Evolutionary conservation across 2,888 invertebrate species (phyloP).

Genomic region (Troides oblongomaculatus): DNA sequence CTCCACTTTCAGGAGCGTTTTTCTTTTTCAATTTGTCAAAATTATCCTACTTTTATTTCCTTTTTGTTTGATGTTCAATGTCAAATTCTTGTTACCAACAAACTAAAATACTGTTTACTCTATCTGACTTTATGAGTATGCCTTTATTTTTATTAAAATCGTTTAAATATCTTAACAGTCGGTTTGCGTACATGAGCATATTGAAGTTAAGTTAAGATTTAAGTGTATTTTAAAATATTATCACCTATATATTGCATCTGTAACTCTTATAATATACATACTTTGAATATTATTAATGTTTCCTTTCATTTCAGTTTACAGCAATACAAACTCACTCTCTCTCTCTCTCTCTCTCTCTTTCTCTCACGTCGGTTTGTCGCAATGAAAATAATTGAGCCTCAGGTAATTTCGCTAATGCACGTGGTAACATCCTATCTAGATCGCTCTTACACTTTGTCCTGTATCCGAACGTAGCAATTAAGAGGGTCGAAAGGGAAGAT

Average conservation of each 20-base stretch:
- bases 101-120: too few relatives aligned
- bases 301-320: constrained; percentile 43
- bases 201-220: too few relatives aligned
- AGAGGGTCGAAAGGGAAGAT: constrained; percentile 66
- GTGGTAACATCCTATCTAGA: constrained; percentile 76
- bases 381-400: constrained; percentile 77
- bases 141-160: too few relatives aligned
- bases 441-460: constrained; percentile 65
- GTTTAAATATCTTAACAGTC: too few relatives aligned
- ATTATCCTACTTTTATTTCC: too few relatives aligned
- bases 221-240: background rate
- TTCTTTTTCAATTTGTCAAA: too few relatives aligned
- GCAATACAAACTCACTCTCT: constrained; percentile 35
- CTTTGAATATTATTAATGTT: constrained; percentile 22
- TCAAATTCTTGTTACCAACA: too few relatives aligned
- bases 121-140: too few relatives aligned
- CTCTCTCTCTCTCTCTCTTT: constrained; percentile 33
- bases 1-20: too few relatives aligned
- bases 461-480: constrained; percentile 66
- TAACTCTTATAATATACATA: background rate
- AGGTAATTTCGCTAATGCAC: constrained; percentile 80
- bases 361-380: constrained; percentile 60
- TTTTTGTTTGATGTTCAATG: too few relatives aligned
- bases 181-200: too few relatives aligned
- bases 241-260: background rate